Percentiles rank a stretch among this genome's conserved stretches.
Evolutionary conservation across 1,140 invertebrate genomes (phyloP).

Genomic region (Camponotus vicinus): DNA sequence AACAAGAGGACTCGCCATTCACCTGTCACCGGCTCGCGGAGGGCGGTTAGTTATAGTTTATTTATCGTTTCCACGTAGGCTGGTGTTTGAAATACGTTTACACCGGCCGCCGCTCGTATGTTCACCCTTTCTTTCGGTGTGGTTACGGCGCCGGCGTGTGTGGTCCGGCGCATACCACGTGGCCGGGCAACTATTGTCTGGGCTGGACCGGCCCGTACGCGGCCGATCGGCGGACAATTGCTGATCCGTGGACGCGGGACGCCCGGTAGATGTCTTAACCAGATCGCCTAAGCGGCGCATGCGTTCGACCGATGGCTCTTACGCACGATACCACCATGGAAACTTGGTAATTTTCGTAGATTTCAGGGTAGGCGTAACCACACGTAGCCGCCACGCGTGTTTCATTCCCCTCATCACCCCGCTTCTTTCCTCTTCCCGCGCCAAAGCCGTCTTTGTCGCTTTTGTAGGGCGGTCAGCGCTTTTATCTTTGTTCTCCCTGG

Average conservation of each 20-base stretch:
- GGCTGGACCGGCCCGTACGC: constrained; percentile 7
- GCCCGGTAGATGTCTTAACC: constrained; percentile 80
- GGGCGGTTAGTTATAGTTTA: constrained; percentile 86
- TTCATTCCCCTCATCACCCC: constrained; percentile 3
- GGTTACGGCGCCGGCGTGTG: constrained; percentile 82
- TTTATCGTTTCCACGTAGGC: constrained; percentile 84
- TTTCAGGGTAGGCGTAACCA: constrained; percentile 63
- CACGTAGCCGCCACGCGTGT: constrained; percentile 56
- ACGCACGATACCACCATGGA: constrained; percentile 65
- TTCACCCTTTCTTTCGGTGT: constrained; percentile 76
- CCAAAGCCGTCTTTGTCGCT: background rate
- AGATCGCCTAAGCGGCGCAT: constrained; percentile 78
- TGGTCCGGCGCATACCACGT: constrained; percentile 80
- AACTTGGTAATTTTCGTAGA: constrained; percentile 73
- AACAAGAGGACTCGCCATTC: constrained; percentile 85
- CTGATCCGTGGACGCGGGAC: constrained; percentile 44
- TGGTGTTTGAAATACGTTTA: constrained; percentile 82
- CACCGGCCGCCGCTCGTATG: constrained; percentile 79
- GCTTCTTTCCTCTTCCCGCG: background rate
- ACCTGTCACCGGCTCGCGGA: constrained; percentile 83
- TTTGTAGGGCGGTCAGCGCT: background rate
- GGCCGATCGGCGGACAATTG: constrained; percentile 63
- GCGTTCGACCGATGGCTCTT: constrained; percentile 65
- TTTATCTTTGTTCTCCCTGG: constrained; percentile 51
- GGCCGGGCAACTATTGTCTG: constrained; percentile 76